phyloP scores from a whole-genome alignment of 2,797 vertebrate genomes.

The Gadopsis bispinosus region DNA sequence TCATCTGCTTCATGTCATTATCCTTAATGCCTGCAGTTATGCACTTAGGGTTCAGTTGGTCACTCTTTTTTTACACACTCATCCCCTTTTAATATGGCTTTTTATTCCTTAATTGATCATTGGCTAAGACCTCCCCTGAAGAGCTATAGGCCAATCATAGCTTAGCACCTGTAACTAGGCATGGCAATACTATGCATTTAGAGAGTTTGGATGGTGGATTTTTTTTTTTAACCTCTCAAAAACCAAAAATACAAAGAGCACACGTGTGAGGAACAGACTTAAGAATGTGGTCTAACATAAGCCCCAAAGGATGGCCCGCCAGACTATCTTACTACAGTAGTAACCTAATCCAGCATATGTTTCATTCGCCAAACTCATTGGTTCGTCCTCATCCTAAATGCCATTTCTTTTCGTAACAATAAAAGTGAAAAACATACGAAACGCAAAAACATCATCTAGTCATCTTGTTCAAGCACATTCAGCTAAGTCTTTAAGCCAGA shows the following conservation, averaged over 20 bases:
- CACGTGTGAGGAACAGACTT: neutral
- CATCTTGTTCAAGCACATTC: too few relatives aligned
- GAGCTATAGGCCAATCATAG: neutral
- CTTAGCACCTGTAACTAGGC: neutral
- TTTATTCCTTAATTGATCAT: conserved; percentile 2
- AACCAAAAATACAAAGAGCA: neutral
- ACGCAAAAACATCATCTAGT: neutral
- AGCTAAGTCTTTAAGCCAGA: neutral
- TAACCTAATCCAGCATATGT: neutral
- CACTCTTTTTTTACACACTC: neutral
- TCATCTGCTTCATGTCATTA: conserved; percentile 19
- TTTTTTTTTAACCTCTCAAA: neutral
- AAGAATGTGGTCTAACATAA: neutral
- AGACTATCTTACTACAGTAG: neutral
- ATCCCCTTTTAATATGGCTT: neutral
- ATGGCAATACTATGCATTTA: neutral
- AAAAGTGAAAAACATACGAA: too few relatives aligned
- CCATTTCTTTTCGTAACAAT: too few relatives aligned
- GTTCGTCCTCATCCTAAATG: neutral
- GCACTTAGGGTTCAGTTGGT: neutral
- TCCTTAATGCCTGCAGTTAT: conserved; percentile 11
- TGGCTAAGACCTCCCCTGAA: neutral
- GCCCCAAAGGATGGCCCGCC: too few relatives aligned
- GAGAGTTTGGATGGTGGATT: neutral
- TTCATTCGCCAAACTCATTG: neutral